Evolutionary conservation across 2,888 invertebrate species (phyloP).

Genomic region (Colletes collaris): DNA sequence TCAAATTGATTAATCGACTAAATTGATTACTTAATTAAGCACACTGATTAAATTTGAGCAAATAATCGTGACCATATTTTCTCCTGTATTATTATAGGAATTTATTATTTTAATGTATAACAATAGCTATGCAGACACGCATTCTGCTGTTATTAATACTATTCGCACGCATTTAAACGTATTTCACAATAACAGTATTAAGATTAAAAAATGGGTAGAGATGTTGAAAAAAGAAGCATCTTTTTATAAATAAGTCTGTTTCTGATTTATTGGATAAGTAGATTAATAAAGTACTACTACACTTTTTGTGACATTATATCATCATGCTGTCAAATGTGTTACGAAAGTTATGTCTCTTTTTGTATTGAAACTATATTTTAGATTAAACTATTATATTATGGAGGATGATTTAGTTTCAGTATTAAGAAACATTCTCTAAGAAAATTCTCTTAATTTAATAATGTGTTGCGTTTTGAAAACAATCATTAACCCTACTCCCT

Average conservation of each 20-base stretch:
- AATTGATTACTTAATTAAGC: conserved; percentile 50
- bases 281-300: too few species aligned
- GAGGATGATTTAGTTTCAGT: too few species aligned
- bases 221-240: not conserved
- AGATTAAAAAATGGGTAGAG: not conserved
- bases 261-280: too few species aligned
- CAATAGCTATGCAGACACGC: not conserved
- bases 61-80: conserved; percentile 36
- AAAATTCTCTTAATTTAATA: not conserved
- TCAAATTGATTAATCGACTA: conserved; percentile 54
- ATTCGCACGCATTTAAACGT: not conserved
- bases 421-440: not conserved
- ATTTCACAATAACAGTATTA: too few species aligned
- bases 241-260: too few species aligned
- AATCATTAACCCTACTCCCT: too few species aligned
- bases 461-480: too few species aligned
- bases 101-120: conserved; percentile 15
- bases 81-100: not conserved
- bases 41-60: conserved; percentile 38
- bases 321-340: too few species aligned
- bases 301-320: too few species aligned
- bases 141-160: not conserved
- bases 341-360: too few species aligned
- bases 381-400: too few species aligned
- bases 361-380: too few species aligned